These are phyloP conservation scores for Tachysurus vachellii DNA, from an alignment of 2,113 vertebrate species.

Conservation along the genomic window DNA sequence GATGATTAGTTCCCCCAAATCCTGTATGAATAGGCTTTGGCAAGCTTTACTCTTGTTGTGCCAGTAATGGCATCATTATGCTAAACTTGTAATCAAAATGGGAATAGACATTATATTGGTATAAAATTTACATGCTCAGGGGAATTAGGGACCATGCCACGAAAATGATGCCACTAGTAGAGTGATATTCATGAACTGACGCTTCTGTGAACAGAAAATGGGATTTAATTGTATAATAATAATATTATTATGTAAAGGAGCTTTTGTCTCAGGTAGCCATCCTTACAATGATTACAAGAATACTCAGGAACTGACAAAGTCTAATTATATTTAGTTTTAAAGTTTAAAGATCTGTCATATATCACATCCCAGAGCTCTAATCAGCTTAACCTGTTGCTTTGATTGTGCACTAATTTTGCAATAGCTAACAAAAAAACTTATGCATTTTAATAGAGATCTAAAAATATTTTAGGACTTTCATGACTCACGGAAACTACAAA, in stretches of 20 bases:
- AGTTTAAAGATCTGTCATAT: neutral
- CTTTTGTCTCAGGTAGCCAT: conserved; percentile 2
- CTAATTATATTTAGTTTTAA: neutral
- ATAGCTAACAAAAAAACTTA: neutral
- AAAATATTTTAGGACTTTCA: neutral
- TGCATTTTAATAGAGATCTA: neutral
- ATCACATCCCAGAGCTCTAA: neutral
- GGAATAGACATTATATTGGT: conserved; percentile 2
- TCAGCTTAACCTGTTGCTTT: neutral
- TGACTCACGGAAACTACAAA: neutral
- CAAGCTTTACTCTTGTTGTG: conserved; percentile 16
- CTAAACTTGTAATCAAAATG: conserved; percentile 12
- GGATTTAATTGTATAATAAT: neutral
- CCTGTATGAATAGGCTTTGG: conserved; percentile 29
- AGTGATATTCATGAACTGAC: neutral
- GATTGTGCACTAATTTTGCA: neutral
- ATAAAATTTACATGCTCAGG: neutral
- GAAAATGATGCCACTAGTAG: neutral
- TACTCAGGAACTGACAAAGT: neutral
- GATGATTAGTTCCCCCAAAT: conserved; percentile 30
- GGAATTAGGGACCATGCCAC: neutral
- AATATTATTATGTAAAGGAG: neutral
- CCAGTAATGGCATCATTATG: conserved; percentile 28
- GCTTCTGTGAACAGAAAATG: neutral
- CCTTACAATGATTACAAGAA: neutral